These are phyloP conservation scores for Clunio marinus DNA, from an alignment of 2,888 invertebrate species.

Conservation along the genomic window DNA sequence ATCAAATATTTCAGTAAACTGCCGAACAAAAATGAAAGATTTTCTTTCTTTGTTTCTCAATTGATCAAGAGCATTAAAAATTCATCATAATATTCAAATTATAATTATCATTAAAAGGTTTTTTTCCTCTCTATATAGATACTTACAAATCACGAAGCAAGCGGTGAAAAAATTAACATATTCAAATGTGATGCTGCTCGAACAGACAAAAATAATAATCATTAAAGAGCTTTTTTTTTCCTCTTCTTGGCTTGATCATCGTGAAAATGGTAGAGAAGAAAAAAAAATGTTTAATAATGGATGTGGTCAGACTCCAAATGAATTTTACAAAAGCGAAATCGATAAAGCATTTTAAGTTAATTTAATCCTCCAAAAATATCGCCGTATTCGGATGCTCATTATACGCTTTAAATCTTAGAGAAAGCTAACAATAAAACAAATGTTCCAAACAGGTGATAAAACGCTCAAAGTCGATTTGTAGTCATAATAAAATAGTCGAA, in stretches of 20 bases:
- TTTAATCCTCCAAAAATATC: background rate
- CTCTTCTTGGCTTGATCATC: no score
- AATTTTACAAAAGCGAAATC: background rate
- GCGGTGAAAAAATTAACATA: slow-evolving; percentile 15
- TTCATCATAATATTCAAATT: slow-evolving; percentile 30
- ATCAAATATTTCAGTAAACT: no score
- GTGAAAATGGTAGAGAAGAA: slow-evolving; percentile 14
- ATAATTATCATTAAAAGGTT: slow-evolving; percentile 33
- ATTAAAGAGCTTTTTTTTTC: slow-evolving; percentile 21
- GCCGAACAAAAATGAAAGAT: no score
- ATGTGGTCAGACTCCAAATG: slow-evolving; percentile 12
- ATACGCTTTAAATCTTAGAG: background rate
- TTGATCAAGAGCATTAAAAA: slow-evolving; percentile 23
- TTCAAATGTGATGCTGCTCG: slow-evolving; percentile 18
- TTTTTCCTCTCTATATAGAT: background rate
- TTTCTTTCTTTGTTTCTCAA: no score
- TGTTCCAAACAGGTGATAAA: slow-evolving; percentile 1
- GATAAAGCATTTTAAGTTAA: slow-evolving; percentile 20
- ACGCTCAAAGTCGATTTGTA: background rate
- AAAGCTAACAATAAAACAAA: background rate
- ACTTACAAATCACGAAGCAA: background rate
- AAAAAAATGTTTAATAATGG: slow-evolving; percentile 19
- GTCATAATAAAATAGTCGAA: slow-evolving; percentile 4
- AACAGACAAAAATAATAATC: slow-evolving; percentile 23
- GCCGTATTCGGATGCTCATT: slow-evolving; percentile 19